Conservation (phyloP, 2,888 invertebrate species). For the Nymphalis c-album region DNA sequence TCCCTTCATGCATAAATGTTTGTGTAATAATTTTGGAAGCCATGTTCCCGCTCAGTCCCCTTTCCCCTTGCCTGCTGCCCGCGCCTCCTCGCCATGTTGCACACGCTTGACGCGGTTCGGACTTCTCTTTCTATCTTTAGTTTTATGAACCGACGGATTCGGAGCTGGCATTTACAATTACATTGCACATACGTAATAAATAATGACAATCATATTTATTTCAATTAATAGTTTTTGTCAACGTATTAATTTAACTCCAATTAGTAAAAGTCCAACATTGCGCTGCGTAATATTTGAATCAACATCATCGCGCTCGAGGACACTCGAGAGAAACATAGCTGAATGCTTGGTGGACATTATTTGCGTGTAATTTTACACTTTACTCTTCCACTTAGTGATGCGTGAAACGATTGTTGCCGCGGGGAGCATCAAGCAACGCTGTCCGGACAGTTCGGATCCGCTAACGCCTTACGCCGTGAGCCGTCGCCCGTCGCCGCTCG, state of each 20-base stretch:
- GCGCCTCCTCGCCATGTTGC: conserved; percentile 51
- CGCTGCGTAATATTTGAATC: background rate
- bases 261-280: background rate
- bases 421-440: conserved; percentile 48
- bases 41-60: conserved; percentile 56
- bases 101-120: conserved; percentile 49
- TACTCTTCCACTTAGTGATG: conserved; percentile 66
- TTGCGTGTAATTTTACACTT: conserved; percentile 70
- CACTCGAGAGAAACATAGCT: conserved; percentile 24
- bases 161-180: conserved; percentile 10
- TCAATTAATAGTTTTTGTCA: background rate
- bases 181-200: conserved; percentile 17
- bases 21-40: conserved; percentile 73
- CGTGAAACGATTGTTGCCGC: conserved; percentile 67
- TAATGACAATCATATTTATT: conserved; percentile 12
- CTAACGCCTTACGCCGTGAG: conserved; percentile 36
- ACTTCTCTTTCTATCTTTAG: conserved; percentile 63
- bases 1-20: conserved; percentile 78
- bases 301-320: background rate
- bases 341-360: conserved; percentile 48
- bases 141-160: conserved; percentile 43
- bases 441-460: conserved; percentile 52
- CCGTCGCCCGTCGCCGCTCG: conserved; percentile 46
- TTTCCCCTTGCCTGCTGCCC: conserved; percentile 43
- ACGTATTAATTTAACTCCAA: too few relatives aligned